Conservation (phyloP, 1,140 invertebrate genomes). For the Bombus confusus region DNA sequence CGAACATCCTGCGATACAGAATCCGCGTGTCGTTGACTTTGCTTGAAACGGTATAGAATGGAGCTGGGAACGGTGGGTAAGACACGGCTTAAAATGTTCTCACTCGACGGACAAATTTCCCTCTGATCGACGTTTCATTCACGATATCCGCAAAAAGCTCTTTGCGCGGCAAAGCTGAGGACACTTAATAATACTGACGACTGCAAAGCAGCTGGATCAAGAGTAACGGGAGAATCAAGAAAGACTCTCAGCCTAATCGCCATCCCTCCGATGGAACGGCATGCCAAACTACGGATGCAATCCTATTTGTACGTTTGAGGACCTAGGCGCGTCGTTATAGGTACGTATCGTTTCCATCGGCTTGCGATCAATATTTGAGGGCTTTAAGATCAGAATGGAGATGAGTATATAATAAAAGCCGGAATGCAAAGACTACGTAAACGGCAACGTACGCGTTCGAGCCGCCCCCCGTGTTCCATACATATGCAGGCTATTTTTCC, state of each 20-base stretch:
- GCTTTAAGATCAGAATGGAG: slow-evolving; percentile 49
- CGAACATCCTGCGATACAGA: not conserved
- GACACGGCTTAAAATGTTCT: not conserved
- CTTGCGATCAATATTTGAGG: slow-evolving; percentile 50
- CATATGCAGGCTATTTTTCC: slow-evolving; percentile 50
- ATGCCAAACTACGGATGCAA: not conserved
- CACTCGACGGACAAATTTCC: not conserved
- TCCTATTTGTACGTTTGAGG: slow-evolving; percentile 23
- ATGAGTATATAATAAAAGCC: slow-evolving; percentile 57
- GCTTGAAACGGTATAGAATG: not conserved
- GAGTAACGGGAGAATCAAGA: slow-evolving; percentile 34
- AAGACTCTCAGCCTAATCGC: slow-evolving; percentile 57
- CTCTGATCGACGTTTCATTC: not conserved
- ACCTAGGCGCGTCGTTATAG: not conserved
- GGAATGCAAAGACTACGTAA: slow-evolving; percentile 16
- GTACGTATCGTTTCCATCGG: slow-evolving; percentile 6
- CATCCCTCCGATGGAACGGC: slow-evolving; percentile 1
- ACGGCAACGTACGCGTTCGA: not conserved
- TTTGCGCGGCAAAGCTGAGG: slow-evolving; percentile 1
- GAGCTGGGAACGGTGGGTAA: not conserved
- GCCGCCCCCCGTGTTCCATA: not conserved
- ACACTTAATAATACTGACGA: slow-evolving; percentile 53
- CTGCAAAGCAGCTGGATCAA: slow-evolving; percentile 8
- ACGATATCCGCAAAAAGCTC: not conserved
- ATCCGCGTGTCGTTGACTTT: not conserved